Evolutionary conservation across 1,140 invertebrate genomes (phyloP).

Genomic region (Octopus sinensis): DNA sequence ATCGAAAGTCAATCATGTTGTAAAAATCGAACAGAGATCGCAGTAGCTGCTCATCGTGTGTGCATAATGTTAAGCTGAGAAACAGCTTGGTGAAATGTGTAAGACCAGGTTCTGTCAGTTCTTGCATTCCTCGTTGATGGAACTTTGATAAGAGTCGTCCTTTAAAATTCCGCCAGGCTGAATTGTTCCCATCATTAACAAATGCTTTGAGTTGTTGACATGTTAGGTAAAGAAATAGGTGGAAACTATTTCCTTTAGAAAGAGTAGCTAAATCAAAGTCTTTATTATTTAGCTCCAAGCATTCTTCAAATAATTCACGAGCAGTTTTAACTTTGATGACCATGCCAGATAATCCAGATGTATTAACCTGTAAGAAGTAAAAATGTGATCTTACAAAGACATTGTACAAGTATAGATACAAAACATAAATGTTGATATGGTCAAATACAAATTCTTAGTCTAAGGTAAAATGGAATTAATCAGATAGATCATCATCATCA

Average conservation of each 20-base stretch:
- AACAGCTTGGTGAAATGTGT: slow-evolving; percentile 38
- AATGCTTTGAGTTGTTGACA: slow-evolving; percentile 22
- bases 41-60: background rate
- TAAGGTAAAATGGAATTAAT: no score
- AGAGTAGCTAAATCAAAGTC: slow-evolving; percentile 19
- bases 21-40: slow-evolving; percentile 32
- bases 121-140: slow-evolving; percentile 38
- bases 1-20: slow-evolving; percentile 32
- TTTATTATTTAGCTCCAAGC: background rate
- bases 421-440: no score
- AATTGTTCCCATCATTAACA: slow-evolving; percentile 21
- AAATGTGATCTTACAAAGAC: no score
- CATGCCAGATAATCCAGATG: no score
- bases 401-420: no score
- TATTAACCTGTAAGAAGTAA: no score
- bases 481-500: no score
- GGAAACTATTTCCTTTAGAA: slow-evolving; percentile 33
- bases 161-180: slow-evolving; percentile 37
- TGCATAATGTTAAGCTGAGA: slow-evolving; percentile 28
- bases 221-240: slow-evolving; percentile 30
- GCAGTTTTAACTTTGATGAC: background rate
- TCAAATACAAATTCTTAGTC: no score
- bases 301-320: background rate
- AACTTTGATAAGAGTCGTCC: slow-evolving; percentile 44
- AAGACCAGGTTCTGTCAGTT: slow-evolving; percentile 37